Evolutionary conservation across 2,797 vertebrate species (phyloP), one percentile per base, ranked within the genome.

Genomic region (Tauraco hartlaubi): DNA sequence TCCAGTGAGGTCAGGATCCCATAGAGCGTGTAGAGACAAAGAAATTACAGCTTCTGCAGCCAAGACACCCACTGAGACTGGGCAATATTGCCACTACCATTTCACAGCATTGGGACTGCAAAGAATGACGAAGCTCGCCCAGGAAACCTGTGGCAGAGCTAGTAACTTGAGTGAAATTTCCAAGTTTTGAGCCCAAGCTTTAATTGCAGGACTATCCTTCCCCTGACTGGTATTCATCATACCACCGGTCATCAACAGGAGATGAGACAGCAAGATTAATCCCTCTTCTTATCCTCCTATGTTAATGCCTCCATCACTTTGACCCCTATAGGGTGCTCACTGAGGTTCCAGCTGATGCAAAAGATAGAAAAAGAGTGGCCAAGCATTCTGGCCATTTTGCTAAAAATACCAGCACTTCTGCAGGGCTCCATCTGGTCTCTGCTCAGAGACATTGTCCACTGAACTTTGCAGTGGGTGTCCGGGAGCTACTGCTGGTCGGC

Each of bases 371-470:
- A 93, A 85, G 68, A 35, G 49, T 84, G 74, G 85, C 55, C 88
- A 90, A 93, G 21, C 54, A 58, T 91, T 90, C 81, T 80, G 91
- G 59, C 39, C 84, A 61, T 17, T 4, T 72, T 97, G 96, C 96
- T 95, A 92, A 97, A 98, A 97, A 97, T 92, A 96, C 26, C n/a
- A 12, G 29, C 15, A 8, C 61, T 96, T 88, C 80, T 54, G 58
- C 71, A 72, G 64, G 69, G 64, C 82, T 97, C 89, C 88, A 66
- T 68, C 91, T 96, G 96, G 90, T 89, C 90, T 92, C 76, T 68
- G 81, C 96, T 88, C 72, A 83, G 96, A 93, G 91, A 66, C 52
- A 48, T 37, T 22, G 6, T 85, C 92, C 84, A 25, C 46, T 67
- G 46, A 75, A 39, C 74, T 92, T 67, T 88, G 85, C 76, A 64